Evolutionary conservation across 2,113 vertebrate species (phyloP).

Genomic region (Otolemur garnettii): DNA sequence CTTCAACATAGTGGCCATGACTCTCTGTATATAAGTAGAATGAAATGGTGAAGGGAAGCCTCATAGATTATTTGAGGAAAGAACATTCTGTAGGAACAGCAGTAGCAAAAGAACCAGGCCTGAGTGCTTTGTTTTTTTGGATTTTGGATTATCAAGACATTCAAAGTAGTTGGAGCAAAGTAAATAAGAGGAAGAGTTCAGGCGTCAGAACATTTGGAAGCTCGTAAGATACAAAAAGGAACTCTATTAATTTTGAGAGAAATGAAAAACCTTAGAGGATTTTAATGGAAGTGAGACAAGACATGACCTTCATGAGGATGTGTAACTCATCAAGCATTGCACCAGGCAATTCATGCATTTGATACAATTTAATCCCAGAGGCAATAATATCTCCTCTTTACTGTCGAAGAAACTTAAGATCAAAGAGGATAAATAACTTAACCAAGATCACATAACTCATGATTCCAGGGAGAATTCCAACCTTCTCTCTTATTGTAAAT

Average conservation of each 20-base stretch:
- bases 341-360: not conserved
- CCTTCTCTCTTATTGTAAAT: not conserved
- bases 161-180: not conserved
- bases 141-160: not conserved
- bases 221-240: not conserved
- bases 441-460: not conserved
- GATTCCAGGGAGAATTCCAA: not conserved
- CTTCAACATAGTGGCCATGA: not conserved
- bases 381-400: not conserved
- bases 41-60: not conserved
- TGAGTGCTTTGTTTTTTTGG: too few species aligned
- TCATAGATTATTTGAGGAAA: not conserved
- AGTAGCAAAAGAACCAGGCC: not conserved
- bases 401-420: not conserved
- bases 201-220: not conserved
- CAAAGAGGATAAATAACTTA: not conserved
- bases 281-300: not conserved
- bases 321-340: not conserved
- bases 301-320: not conserved
- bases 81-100: not conserved
- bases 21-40: not conserved
- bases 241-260: not conserved
- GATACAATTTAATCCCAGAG: not conserved
- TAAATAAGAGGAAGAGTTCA: not conserved
- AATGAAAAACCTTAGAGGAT: not conserved